Percentiles rank a stretch among this genome's conserved stretches.
Conservation (phyloP, 2,113 vertebrate species). For the Burhinus oedicnemus region DNA sequence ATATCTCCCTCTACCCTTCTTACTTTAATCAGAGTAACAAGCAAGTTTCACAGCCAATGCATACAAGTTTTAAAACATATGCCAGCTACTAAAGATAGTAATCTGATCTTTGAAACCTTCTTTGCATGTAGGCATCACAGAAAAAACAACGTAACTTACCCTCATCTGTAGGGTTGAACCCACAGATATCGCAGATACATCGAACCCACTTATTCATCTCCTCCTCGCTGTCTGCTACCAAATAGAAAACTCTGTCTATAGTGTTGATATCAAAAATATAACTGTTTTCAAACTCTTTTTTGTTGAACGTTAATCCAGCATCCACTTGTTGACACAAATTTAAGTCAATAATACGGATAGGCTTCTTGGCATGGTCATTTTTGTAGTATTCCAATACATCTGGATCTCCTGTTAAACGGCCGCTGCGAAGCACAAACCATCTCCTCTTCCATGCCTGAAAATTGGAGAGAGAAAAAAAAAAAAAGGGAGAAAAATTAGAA, state of each 20-base stretch:
- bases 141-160: conserved; percentile 78
- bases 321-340: conserved; percentile 99
- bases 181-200: conserved; percentile 98
- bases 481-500: background rate
- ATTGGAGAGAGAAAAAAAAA: background rate
- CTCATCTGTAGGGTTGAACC: conserved; percentile 98
- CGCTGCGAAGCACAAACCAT: conserved; percentile 97
- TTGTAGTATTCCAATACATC: conserved; percentile 99
- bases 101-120: background rate
- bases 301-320: conserved; percentile 95
- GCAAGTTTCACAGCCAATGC: background rate
- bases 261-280: conserved; percentile 99
- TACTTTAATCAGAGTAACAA: background rate
- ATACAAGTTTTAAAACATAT: background rate
- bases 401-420: conserved; percentile 94
- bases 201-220: conserved; percentile 99
- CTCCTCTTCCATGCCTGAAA: conserved; percentile 99
- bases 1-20: background rate
- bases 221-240: conserved; percentile 97
- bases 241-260: conserved; percentile 95
- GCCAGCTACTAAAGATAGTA: background rate
- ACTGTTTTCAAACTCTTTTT: conserved; percentile 98
- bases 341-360: conserved; percentile 98
- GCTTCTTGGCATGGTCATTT: conserved; percentile 98
- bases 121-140: background rate